Evolutionary conservation across 2,113 vertebrate genomes (phyloP).

Genomic region (Alosa alosa): DNA sequence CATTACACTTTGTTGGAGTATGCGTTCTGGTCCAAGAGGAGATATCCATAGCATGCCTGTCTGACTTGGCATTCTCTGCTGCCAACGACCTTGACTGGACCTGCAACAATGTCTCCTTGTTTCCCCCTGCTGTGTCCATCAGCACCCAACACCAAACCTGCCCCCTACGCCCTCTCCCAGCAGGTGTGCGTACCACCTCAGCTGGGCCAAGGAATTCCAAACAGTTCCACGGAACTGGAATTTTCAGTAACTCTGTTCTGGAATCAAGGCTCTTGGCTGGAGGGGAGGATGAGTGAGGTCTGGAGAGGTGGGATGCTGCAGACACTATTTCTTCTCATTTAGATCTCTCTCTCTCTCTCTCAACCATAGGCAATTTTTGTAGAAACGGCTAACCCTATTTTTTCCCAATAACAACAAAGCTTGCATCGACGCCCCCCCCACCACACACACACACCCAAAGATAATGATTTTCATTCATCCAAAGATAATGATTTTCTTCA

Average conservation of each 20-base stretch:
- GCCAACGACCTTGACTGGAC: slow-evolving; percentile 73
- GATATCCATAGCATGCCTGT: slow-evolving; percentile 60
- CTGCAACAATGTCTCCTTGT: slow-evolving; percentile 78
- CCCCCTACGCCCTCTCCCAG: slow-evolving; percentile 45
- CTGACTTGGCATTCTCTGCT: slow-evolving; percentile 64
- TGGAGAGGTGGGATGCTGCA: not conserved
- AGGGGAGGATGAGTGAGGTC: not conserved
- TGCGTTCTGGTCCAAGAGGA: slow-evolving; percentile 9
- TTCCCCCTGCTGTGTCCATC: slow-evolving; percentile 70
- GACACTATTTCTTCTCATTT: not conserved
- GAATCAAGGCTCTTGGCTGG: not conserved
- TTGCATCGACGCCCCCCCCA: not conserved
- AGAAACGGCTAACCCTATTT: not conserved
- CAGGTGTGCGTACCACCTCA: slow-evolving; percentile 64
- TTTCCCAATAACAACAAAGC: not conserved
- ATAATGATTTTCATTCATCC: too few relatives aligned
- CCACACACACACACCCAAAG: too few relatives aligned
- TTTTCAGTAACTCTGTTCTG: not conserved
- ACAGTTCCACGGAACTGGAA: not conserved
- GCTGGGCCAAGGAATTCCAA: slow-evolving; percentile 31
- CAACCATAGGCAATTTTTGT: not conserved
- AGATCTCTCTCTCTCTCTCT: not conserved
- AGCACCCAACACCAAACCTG: slow-evolving; percentile 53
- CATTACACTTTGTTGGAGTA: slow-evolving; percentile 6
- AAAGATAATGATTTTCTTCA: too few relatives aligned